phyloP scores from a whole-genome alignment of 2,113 vertebrate species.

The Holacanthus passer region DNA sequence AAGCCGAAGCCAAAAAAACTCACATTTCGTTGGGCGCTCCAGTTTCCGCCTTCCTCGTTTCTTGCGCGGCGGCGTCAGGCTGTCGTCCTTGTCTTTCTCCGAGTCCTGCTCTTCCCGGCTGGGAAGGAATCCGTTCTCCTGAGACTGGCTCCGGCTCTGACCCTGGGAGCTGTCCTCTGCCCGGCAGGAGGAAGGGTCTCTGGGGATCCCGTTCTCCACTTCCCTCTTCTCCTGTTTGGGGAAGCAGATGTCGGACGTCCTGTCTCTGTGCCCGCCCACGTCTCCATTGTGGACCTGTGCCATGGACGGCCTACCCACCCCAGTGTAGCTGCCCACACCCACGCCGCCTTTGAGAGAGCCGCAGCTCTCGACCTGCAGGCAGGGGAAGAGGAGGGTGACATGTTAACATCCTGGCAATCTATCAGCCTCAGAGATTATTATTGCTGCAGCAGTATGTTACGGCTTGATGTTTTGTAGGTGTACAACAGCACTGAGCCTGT shows the following conservation, averaged over 20 bases:
- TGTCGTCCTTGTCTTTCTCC: slow-evolving; percentile 87
- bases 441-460: slow-evolving; percentile 31
- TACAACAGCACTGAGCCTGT: slow-evolving; percentile 18
- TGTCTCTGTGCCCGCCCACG: slow-evolving; percentile 73
- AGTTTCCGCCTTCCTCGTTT: slow-evolving; percentile 91
- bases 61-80: slow-evolving; percentile 80
- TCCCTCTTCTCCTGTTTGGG: slow-evolving; percentile 84
- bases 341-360: slow-evolving; percentile 85
- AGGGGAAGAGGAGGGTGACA: slow-evolving; percentile 16
- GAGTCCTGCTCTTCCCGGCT: slow-evolving; percentile 86
- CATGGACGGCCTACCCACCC: slow-evolving; percentile 83
- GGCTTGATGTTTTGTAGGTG: slow-evolving; percentile 20
- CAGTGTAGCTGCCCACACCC: slow-evolving; percentile 82
- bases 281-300: slow-evolving; percentile 92
- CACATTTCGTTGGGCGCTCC: slow-evolving; percentile 89
- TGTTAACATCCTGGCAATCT: slow-evolving; percentile 41
- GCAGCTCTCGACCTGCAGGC: slow-evolving; percentile 87
- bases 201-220: slow-evolving; percentile 85
- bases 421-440: slow-evolving; percentile 37
- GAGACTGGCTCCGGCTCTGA: slow-evolving; percentile 81
- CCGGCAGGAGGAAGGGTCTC: slow-evolving; percentile 72
- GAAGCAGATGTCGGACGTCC: slow-evolving; percentile 70
- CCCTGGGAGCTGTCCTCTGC: slow-evolving; percentile 66
- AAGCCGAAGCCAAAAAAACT: slow-evolving; percentile 70
- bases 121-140: slow-evolving; percentile 90